phyloP scores from a whole-genome alignment of 2,113 vertebrate genomes.

The Siniperca knerii region DNA sequence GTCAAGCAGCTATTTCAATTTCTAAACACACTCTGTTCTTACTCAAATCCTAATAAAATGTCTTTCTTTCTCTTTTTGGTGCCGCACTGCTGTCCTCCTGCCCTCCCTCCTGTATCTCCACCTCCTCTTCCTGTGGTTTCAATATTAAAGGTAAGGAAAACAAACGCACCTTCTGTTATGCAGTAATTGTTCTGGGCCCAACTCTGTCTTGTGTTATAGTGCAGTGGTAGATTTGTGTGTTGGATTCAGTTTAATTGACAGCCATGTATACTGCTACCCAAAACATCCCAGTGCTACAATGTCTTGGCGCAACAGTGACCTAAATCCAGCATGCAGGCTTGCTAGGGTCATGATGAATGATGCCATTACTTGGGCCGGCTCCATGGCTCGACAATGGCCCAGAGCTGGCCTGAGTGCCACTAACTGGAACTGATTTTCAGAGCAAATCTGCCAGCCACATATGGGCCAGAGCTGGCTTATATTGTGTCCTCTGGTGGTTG shows the following conservation, averaged over 20 bases:
- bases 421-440: background rate
- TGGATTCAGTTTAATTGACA: background rate
- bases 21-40: background rate
- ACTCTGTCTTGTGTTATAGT: background rate
- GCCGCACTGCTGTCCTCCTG: background rate
- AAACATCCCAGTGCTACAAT: background rate
- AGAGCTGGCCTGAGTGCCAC: background rate
- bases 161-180: background rate
- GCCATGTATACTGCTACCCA: background rate
- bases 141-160: constrained; percentile 59
- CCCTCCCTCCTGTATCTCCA: background rate
- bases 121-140: background rate
- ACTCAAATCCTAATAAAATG: constrained; percentile 17
- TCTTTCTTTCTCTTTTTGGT: constrained; percentile 38
- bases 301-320: background rate
- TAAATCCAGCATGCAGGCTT: background rate
- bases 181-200: background rate
- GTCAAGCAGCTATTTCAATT: background rate
- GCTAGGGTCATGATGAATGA: background rate
- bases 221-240: background rate
- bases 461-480: background rate
- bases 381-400: background rate
- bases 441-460: background rate
- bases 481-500: background rate
- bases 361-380: background rate